A percentile compares a stretch with the other conserved stretches of the same genome.
These are phyloP conservation scores for Sesamia inferens DNA, from an alignment of 2,888 invertebrate genomes.

Conservation along the genomic window DNA sequence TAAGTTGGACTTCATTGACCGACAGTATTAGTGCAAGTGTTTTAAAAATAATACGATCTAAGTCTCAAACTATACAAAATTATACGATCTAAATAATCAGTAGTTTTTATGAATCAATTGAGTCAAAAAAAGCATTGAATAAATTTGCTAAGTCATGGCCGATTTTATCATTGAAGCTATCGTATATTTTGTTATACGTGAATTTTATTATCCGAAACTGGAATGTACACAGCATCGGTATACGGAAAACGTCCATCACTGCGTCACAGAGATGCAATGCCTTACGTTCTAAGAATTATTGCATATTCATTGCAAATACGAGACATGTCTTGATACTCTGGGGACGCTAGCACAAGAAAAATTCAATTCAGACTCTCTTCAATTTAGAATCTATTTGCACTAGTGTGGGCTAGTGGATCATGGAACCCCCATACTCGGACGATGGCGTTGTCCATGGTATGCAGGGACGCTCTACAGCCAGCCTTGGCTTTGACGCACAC, in stretches of 20 bases:
- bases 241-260: constrained; percentile 25
- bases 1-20: constrained; percentile 16
- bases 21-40: neutral
- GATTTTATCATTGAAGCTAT: constrained; percentile 1
- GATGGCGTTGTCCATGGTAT: constrained; percentile 87
- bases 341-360: neutral
- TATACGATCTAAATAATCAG: constrained; percentile 5
- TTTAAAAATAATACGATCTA: constrained; percentile 4
- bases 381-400: constrained; percentile 82
- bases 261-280: constrained; percentile 26
- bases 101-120: neutral
- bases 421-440: constrained; percentile 87
- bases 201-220: constrained; percentile 31
- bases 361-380: neutral
- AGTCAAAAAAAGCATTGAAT: constrained; percentile 2
- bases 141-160: constrained; percentile 19
- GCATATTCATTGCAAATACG: constrained; percentile 55
- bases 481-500: constrained; percentile 87
- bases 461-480: constrained; percentile 85
- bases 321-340: constrained; percentile 32
- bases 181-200: neutral
- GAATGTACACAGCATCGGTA: constrained; percentile 48
- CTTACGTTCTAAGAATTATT: constrained; percentile 52
- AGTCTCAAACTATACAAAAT: constrained; percentile 8
- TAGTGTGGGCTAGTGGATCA: constrained; percentile 84